Evolutionary conservation across 2,113 vertebrate species (phyloP), one percentile per base, ranked within the genome.

Genomic region (Hippotragus niger): DNA sequence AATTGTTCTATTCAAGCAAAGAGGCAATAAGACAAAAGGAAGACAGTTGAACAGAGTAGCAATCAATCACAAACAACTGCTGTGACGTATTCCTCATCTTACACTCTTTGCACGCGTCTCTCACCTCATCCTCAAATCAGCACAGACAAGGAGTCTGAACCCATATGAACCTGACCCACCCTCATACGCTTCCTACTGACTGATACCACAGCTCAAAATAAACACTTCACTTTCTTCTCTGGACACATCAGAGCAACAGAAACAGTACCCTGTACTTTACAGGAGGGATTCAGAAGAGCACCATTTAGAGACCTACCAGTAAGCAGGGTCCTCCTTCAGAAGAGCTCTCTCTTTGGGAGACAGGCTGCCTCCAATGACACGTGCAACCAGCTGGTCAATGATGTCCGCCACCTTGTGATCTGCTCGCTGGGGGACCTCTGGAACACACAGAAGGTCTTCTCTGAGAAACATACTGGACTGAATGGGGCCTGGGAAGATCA

Each of bases 361-460:
- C 47, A 99, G 57, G 47, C 93, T 91, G 93, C 99, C 99, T 16
- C 97, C 95, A 29, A 98, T 64, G 1, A 98, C 87, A 25, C 96
- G 90, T 5, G 92, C 95, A 81, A 99, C 98, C 1, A 99, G 96
- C 92, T 98, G 96, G 17, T 99, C 99, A 0, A 99, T 99, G 0
- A 97, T 98, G 92, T 98, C 98, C 13, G 98, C 92, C 43, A 98
- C 98, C 17, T 96, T 99, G 87, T 58, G 98, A 53, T 99, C 99
- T 1, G 99, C 99, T 80, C 98, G 97, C 14, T 98, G 99, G 0
- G 97, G 98, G 62, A 91, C 97, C 81, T 96, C 12, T 95, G 97
- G 25, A 96, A 85, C 80, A 97, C 1, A 92, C 29, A 95, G 78
- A 58, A 45, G 11, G 83, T n/a, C 19, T 90, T 6, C 6, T 78